Conservation (phyloP, 2,888 invertebrate species). For the Xestia ashworthii region DNA sequence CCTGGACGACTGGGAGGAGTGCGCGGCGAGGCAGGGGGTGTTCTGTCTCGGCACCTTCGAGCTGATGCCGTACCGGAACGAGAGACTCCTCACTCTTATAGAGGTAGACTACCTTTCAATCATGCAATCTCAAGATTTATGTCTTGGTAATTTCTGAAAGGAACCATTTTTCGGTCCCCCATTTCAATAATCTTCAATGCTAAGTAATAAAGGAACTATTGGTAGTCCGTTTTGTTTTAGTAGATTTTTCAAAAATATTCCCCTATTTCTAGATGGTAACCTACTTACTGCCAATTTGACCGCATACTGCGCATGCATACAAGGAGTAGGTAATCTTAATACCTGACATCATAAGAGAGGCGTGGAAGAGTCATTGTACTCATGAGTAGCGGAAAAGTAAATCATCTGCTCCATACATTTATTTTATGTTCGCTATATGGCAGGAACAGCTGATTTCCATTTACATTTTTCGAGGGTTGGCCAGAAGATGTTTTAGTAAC, state of each 20-base stretch:
- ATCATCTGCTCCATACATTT: not conserved
- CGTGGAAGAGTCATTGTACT: not conserved
- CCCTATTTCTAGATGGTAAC: not conserved
- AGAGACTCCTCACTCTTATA: constrained; percentile 56
- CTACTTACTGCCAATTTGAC: not conserved
- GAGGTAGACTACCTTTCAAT: constrained; percentile 52
- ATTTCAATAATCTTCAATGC: not conserved
- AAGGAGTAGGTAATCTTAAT: not conserved
- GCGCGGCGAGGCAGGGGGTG: constrained; percentile 69
- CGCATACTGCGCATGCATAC: not conserved
- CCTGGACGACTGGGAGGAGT: constrained; percentile 78
- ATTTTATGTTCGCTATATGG: not conserved
- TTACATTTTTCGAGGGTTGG: not conserved
- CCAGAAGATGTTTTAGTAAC: not conserved
- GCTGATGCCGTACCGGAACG: constrained; percentile 66
- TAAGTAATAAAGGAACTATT: not conserved
- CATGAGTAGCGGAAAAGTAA: not conserved
- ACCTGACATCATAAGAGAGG: not conserved
- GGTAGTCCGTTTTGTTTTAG: not conserved
- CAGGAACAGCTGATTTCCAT: not conserved
- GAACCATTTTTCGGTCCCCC: too few relatives aligned
- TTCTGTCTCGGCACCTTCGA: constrained; percentile 80
- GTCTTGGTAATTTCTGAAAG: not conserved
- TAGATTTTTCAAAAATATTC: not conserved
- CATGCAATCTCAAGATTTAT: not conserved